Evolutionary conservation across 1,140 invertebrate genomes (phyloP), one percentile per base, ranked within the genome.

Genomic region (Drosophila triauraria): DNA sequence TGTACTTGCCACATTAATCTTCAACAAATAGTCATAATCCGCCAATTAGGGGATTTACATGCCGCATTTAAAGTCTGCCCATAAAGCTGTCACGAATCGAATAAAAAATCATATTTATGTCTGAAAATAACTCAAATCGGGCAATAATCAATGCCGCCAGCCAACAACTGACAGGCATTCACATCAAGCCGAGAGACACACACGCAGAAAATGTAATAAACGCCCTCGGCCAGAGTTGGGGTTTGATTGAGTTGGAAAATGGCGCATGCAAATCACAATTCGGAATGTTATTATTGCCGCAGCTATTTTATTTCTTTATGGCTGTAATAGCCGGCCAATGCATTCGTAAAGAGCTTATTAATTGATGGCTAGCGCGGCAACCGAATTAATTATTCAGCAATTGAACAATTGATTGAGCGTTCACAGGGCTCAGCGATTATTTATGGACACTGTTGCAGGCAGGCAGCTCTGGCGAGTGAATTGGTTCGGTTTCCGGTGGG

Each of bases 351-450:
- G 60, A 59, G 65, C 42, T 75, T 79, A 67, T 86, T 86, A 79
- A 86, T 82, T 87, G 70, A 78, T 78, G 71, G 40, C 23, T 3
- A 20, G 20, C 40, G 40, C 12, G 54, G 42, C 32, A 23, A 20
- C 47, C 65, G 23, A 71, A 70, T 87, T 70, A 82, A 87, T 79
- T 76, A 87, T 72, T 54, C 40, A 69, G 62, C 61, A 68, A 58
- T 70, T 61, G 50, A 63, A 69, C 62, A 82, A 82, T 63, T 63
- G 75, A 82, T 79, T 81, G 64, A 64, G 43, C 56, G 71, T 35
- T 67, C 47, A 23, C 47, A 30, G 48, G 62, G 43, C 74, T 59
- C 46, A 35, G 47, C 23, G 43, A 59, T 67, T 67, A 77, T 76
- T 68, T 76, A 76, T 76, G 27, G 54, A 75, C 44, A 40, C 12